A percentile compares a stretch with the other conserved stretches of the same genome.
Evolutionary conservation across 2,113 vertebrate species (phyloP).

Genomic region (Calidris pugnax): DNA sequence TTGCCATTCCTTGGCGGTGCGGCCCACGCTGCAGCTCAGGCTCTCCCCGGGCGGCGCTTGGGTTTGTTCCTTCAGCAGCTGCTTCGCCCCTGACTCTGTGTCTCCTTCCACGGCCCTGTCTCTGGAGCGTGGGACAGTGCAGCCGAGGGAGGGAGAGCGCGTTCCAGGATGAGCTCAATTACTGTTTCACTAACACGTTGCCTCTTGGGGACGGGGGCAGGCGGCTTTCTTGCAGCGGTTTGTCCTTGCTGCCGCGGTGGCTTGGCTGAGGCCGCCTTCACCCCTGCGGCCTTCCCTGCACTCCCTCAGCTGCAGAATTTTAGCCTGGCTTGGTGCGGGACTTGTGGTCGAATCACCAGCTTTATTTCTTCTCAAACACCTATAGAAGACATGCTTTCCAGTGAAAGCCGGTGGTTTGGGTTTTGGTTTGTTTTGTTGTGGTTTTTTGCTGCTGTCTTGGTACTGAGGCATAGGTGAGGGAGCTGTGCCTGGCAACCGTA

Average conservation of each 20-base stretch:
- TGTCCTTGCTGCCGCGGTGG: background rate
- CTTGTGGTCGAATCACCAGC: background rate
- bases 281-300: background rate
- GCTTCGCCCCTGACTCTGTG: background rate
- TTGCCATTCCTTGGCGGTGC: background rate
- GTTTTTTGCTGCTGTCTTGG: background rate
- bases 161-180: background rate
- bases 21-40: background rate
- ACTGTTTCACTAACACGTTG: background rate
- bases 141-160: background rate
- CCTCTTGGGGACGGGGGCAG: background rate
- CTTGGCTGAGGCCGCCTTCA: background rate
- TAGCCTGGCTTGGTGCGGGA: background rate
- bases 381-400: background rate
- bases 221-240: no score
- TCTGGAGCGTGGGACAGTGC: background rate
- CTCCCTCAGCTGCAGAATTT: background rate
- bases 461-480: background rate
- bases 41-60: background rate
- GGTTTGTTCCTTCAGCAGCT: background rate
- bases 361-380: background rate
- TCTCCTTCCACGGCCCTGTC: background rate
- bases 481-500: background rate
- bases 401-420: background rate
- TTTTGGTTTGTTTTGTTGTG: no score